Evolutionary conservation across 2,113 vertebrate genomes (phyloP), one percentile per base, ranked within the genome.

Genomic region (Corvus hawaiiensis): DNA sequence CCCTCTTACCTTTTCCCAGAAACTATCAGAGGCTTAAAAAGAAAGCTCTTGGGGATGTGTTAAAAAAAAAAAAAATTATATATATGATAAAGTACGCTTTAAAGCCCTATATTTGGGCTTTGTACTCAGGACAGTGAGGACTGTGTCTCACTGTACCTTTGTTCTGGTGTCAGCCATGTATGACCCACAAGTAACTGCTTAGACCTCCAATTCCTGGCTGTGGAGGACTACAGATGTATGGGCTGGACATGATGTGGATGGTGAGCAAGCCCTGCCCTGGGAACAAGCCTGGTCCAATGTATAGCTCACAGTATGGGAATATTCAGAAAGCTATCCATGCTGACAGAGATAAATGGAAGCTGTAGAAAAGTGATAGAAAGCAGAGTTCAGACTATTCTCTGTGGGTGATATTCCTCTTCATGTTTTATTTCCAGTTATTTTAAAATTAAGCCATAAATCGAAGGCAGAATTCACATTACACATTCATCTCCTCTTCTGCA

Each of bases 391-490:
- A 73, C 77, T 93, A 12, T n/a, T 75, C 89, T 87, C 84, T 52
- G 23, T 94, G 69, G 84, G 46, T 89, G 62, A 87, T 93, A 93
- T 62, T 94, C 28, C 33, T 93, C 74, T 93, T 96, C 84, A 87
- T 87, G 46, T 96, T 96, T 96, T 94, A 93, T 96, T 96, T 97
- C 93, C 54, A 94, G 84, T 87, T 96, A 94, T 95, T 96, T 96
- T 94, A 87, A 97, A 96, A 94, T 95, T 84, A 94, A 89, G 35
- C 52, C 48, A 87, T 94, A 93, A 94, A 92, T 90, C 17, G 39
- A 92, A 64, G 68, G 48, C 76, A 90, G 86, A 90, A 93, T 93
- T 92, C 91, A 86, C 28, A 61, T 95, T 87, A 83, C 2, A 5
- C 58, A 91, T 96, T 94, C n/a, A 87, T 94, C 84, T 94, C 24